Evolutionary conservation across 2,113 vertebrate species (phyloP), one percentile per base, ranked within the genome.

Genomic region (Anoplopoma fimbria): DNA sequence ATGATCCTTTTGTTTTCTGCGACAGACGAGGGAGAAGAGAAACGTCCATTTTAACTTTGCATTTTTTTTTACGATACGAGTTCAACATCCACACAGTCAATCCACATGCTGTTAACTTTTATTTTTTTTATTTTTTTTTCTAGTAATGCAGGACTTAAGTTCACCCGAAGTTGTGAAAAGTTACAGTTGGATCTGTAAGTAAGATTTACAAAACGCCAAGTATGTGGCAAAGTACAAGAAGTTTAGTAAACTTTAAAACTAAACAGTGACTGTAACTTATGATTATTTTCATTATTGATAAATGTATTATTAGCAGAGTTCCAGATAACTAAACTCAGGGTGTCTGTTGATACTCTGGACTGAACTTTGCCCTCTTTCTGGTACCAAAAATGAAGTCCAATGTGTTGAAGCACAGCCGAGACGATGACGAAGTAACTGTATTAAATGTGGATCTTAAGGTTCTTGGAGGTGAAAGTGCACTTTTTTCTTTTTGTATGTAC

Each of bases 1-100:
- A 93, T 79, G 93, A 94, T 94, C 94, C 93, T 93, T 93, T 95
- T 86, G 94, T 92, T 70, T 92, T 94, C 93, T 95, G 94, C 72
- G 58, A 81, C 86, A 93, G 83, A 83, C 55, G 80, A 14, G 81
- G 79, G 84, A 87, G 76, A 84, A 83, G 81, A 88, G 23, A 86
- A 85, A 85, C 7, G 70, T 64, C 45, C 47, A 4, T 81, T 91
- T n/a, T 77, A 90, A 77, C 51, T n/a, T 53, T n/a, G 51, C 51
- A 53, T 23, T 9, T 9, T 51, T 23, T 23, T 21, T 21, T 49
- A n/a, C n/a, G n/a, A n/a, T 12, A 58, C 0, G 49, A 85, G 55
- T 45, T 78, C 25, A 72, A 70, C 71, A 47, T 71, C 60, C 74
- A 80, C 88, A 73, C 67, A 51, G 19, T 79, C 71, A 12, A 14